Base-by-base conservation (phyloP, 2,113 vertebrate genomes). In the Brachyistius frenatus region DNA sequence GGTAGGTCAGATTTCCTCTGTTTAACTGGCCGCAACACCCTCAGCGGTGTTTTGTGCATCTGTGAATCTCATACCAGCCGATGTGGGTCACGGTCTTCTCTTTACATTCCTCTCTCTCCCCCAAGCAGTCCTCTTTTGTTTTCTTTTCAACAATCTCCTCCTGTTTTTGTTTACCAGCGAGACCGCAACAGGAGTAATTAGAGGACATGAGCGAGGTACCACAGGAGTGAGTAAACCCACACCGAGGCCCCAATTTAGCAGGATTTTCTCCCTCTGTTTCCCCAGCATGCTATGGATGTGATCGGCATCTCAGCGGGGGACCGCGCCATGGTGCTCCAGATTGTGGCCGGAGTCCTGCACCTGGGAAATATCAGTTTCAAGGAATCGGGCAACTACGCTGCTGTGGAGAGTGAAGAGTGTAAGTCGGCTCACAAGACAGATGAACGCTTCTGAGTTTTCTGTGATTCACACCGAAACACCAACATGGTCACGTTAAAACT, bases 381-480 rank as follows among this genome's bases (percentile, higher is more conserved):
- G 83, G 98, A 99, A 91, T 96, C 96, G 1, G 97, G 97, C 80
- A 99, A 99, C 91, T 99, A 99, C 2, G 98, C 98, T 0, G 98
- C 93, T 0, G 98, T 99, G 90, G 98, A 99, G 93, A 99, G 96
- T 0, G 97, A 98, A 80, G 98, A 99, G 92, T 99, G 98, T 99
- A 92, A 89, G 98, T 97, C 86, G 16, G 6, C 35, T 54, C 47
- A 47, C 41, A 63, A 31, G 11, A n/a, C 33, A 14, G 35, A 36
- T 49, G 23, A 64, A 9, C 31, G 4, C 53, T 31, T 49, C 31
- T 47, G 36, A 31, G 7, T 32, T 63, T n/a, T 5, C 31, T 47
- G 37, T 73, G 62, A 30, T 54, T 73, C 39, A 36, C 31, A 44
- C 16, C 7, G 1, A 53, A 10, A 35, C 46, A 8, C 23, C 6